Evolutionary conservation across 1,140 invertebrate species (phyloP), one percentile per base, ranked within the genome.

Genomic region (Atta cephalotes): DNA sequence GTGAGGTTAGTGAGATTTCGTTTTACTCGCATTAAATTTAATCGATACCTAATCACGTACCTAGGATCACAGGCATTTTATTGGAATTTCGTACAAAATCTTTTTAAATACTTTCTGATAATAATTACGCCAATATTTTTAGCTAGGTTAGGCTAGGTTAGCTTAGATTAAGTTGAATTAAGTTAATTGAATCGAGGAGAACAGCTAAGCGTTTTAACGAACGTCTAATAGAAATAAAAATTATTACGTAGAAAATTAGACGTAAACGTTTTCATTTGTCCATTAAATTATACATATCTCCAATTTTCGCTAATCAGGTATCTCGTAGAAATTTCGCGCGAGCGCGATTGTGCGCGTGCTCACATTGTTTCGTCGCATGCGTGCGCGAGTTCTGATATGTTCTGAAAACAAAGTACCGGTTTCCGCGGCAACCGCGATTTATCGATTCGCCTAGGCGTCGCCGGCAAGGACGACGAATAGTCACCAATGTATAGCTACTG

Each of bases 341-440:
- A 28, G 10, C 62, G n/a, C 51, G 71, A n/a, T 9, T 21, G 56
- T 21, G 76, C 76, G 76, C 76, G 21, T 58, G 35, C 60, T 45
- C 60, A 25, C 21, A 16, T 28, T 5, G 6, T 12, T 9, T 58
- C 31, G 53, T 68, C 66, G 79, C 79, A 72, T 82, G 79, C 79
- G 79, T 79, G 62, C 6, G 18, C n/a, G 70, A 71, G 39, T 45
- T 45, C 39, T 45, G 9, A 45, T 12, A 45, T 45, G 39, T 45
- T 28, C 9, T 70, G 14, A 18, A 58, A 66, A 5, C n/a, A 12
- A 70, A 56, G 25, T 65, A 71, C 21, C 39, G 70, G 80, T 84
- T 25, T 84, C 80, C 80, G 80, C 70, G 80, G 80, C 56, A 84
- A 84, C 80, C 39, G 56, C 56, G 58, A 76, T 18, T 84, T 84